Base-by-base conservation (phyloP, 64 coral and sea anemone genomes). In the Anthopleura sola region DNA sequence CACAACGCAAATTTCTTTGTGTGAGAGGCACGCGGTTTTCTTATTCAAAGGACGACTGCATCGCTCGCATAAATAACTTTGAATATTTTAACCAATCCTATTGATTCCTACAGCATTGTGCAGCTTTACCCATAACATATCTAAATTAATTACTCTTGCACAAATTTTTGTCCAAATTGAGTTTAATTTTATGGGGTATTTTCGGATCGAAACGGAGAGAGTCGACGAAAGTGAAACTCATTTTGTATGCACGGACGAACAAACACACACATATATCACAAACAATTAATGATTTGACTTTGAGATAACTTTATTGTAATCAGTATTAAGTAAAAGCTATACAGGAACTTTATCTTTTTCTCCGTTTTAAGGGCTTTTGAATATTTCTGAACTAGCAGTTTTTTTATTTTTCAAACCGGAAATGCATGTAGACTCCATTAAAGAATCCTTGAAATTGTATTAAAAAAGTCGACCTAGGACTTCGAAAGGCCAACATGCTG, bases 41-140 rank as follows among this genome's bases (percentile, higher is more conserved):
- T 79, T 79, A 79, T 79, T 79, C 76, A 79, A 79, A 38, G 20
- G 44, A 79, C 44, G 36, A 79, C 37, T 79, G 44, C 76, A 44
- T 79, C 8, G 36, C 37, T 79, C 76, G 76, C 37, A 79, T 71
- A 34, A 71, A 71, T 29, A 71, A 71, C 0, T 62, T 71, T 71
- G 29, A 71, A 71, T 15, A 53, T 34, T 71, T 36, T 32, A 68
- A 71, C 13, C 12, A 71, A 71, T 71, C 28, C 28, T 71, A 14
- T 32, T 15, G 8, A 14, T 12, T 71, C 16, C 28, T 15, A 14
- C 28, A 34, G 66, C 66, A 71, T 71, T 71, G 3, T 9, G 8
- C 58, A 62, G 24, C 1, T 6, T 62, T 62, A 62, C 23, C 16
- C 34, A 15, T 12, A 15, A 12, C 0, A 53, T 53, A 53, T 0